phyloP scores from a whole-genome alignment of 2,113 vertebrate species.

The Notothenia coriiceps region DNA sequence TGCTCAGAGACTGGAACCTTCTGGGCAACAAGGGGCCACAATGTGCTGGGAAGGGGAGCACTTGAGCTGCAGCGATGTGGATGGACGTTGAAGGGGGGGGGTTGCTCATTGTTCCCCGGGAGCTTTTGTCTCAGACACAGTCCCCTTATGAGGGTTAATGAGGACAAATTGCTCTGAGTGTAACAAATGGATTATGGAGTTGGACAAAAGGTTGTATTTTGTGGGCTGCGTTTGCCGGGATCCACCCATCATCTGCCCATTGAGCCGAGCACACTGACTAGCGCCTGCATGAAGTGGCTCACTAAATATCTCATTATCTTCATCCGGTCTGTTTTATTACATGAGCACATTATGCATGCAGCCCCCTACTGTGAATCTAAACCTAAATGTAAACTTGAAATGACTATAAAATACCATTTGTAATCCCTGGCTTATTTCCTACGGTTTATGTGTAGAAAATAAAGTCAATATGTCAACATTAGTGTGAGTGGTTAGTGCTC shows the following conservation, averaged over 20 bases:
- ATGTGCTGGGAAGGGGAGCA: conserved; percentile 80
- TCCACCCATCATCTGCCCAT: conserved; percentile 83
- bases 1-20: conserved; percentile 77
- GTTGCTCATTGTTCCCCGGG: conserved; percentile 86
- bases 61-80: conserved; percentile 78
- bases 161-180: conserved; percentile 93
- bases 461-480: conserved; percentile 71
- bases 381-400: conserved; percentile 31
- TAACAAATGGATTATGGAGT: conserved; percentile 89
- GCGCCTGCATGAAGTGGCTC: conserved; percentile 89
- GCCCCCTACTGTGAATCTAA: not conserved
- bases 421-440: not conserved
- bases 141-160: conserved; percentile 94
- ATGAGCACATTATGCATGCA: conserved; percentile 2
- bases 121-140: conserved; percentile 91
- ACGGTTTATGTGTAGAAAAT: conserved; percentile 31
- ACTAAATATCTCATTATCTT: conserved; percentile 85
- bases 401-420: conserved; percentile 1
- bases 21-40: conserved; percentile 77
- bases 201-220: conserved; percentile 87
- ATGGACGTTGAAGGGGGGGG: conserved; percentile 71
- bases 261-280: conserved; percentile 84
- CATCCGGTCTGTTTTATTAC: conserved; percentile 64
- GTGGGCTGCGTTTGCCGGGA: conserved; percentile 66
- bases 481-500: conserved; percentile 67